Evolutionary conservation across 2,797 vertebrate species (phyloP), one percentile per base, ranked within the genome.

Genomic region (Falco peregrinus): DNA sequence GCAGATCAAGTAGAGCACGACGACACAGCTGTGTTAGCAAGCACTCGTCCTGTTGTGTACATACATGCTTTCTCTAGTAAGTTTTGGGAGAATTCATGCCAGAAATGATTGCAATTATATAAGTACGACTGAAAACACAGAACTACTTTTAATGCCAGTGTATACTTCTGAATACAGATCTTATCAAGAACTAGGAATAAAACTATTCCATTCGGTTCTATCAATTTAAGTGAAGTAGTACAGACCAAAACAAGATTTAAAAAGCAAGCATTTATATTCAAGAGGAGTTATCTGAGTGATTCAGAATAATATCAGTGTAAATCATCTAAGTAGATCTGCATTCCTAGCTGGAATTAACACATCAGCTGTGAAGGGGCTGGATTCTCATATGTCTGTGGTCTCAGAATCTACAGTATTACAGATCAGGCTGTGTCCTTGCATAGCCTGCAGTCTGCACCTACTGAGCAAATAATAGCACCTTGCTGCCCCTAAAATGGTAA

Each of bases 1-100:
- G 45, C 90, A 93, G 81, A 47, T 5, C 26, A 95, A 91, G 93
- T 67, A 97, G 12, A 7, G 68, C 92, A 94, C 14, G 45, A 71
- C 2, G 11, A 37, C 50, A 31, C 19, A 65, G 5, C 43, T 13
- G 4, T 5, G 22, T 8, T 21, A 37, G 20, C 6, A 70, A 74
- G 50, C 43, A 13, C 47, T 56, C 12, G 39, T 29, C 59, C 43
- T 39, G 13, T 5, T 2, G 1, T 5, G 2, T 19, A 17, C 0
- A 24, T 2, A n/a, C 2, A 1, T 0, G 16, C 12, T 53, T 65
- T 22, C 13, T 12, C 19, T 16, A 18, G 65, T 29, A 20, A 26
- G 37, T 68, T 93, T 88, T 59, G 57, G 59, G 57, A 97, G 76
- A 73, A 76, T 65, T 94, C 54, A 37, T 11, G 35, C 11, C 88